Percentiles rank a stretch among this genome's conserved stretches.
These are phyloP conservation scores for Hippotragus niger DNA, from an alignment of 2,113 vertebrate genomes.

Conservation along the genomic window DNA sequence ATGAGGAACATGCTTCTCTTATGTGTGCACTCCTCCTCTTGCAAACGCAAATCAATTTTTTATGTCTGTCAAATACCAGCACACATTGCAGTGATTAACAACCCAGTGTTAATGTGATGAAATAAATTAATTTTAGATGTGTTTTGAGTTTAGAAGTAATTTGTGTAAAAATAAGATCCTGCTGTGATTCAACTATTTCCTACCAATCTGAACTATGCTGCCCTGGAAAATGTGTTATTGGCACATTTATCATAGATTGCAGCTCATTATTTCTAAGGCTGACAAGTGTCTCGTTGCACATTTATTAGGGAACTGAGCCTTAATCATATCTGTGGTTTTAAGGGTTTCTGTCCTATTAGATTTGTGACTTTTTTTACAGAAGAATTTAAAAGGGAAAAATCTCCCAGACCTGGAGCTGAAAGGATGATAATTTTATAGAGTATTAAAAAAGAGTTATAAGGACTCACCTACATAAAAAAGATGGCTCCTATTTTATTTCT, in stretches of 20 bases:
- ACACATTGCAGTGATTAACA: conserved; percentile 63
- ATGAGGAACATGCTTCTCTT: not conserved
- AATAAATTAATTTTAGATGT: conserved; percentile 73
- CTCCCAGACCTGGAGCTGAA: conserved; percentile 53
- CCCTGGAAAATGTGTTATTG: conserved; percentile 69
- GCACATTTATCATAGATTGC: conserved; percentile 62
- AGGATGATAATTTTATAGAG: conserved; percentile 67
- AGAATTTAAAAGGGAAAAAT: conserved; percentile 64
- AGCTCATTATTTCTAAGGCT: conserved; percentile 68
- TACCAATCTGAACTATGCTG: conserved; percentile 68
- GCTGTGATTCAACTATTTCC: conserved; percentile 56
- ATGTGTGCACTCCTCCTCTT: conserved; percentile 37
- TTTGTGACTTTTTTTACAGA: conserved; percentile 64
- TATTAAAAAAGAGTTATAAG: conserved; percentile 74
- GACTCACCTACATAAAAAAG: conserved; percentile 64
- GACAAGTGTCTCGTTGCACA: conserved; percentile 55
- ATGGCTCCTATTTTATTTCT: conserved; percentile 62
- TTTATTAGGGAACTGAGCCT: conserved; percentile 70
- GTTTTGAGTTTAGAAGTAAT: conserved; percentile 72
- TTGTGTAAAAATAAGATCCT: conserved; percentile 70
- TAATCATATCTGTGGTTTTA: conserved; percentile 72
- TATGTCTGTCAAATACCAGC: conserved; percentile 55
- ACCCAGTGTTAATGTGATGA: conserved; percentile 70
- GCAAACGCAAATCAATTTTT: conserved; percentile 43
- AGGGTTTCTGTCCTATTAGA: conserved; percentile 67